phyloP scores from a whole-genome alignment of 2,113 vertebrate species.

The Tamias sibiricus region DNA sequence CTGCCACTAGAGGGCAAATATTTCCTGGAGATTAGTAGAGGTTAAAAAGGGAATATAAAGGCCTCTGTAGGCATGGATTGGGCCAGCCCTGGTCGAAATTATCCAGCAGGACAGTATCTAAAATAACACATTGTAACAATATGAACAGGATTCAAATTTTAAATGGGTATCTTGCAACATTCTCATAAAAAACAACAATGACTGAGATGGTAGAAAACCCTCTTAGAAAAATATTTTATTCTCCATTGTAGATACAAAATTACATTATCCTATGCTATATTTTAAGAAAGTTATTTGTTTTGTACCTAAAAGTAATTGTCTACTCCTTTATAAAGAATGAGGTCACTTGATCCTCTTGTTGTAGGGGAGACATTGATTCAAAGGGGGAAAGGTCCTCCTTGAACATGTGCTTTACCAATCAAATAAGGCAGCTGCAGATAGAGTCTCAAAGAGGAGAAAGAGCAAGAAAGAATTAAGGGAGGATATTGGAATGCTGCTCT shows the following conservation, averaged over 20 bases:
- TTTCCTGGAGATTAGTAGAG: not conserved
- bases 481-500: not conserved
- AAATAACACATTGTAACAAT: not conserved
- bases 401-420: not conserved
- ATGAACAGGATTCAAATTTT: not conserved
- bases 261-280: not conserved
- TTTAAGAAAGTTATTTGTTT: not conserved
- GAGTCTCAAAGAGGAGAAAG: not conserved
- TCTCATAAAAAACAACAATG: not conserved
- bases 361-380: not conserved
- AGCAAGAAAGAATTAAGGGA: not conserved
- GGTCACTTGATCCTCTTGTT: not conserved
- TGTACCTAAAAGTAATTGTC: not conserved
- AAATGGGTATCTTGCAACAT: not conserved
- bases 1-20: constrained; percentile 19
- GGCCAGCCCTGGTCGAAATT: not conserved
- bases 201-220: not conserved
- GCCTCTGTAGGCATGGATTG: not conserved
- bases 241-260: not conserved
- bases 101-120: not conserved
- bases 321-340: not conserved
- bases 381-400: not conserved
- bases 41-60: not conserved
- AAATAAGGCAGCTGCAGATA: not conserved
- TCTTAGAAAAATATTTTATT: constrained; percentile 11